These are phyloP conservation scores for Seriola dumerili DNA, from an alignment of 2,113 vertebrate species.

Conservation along the genomic window DNA sequence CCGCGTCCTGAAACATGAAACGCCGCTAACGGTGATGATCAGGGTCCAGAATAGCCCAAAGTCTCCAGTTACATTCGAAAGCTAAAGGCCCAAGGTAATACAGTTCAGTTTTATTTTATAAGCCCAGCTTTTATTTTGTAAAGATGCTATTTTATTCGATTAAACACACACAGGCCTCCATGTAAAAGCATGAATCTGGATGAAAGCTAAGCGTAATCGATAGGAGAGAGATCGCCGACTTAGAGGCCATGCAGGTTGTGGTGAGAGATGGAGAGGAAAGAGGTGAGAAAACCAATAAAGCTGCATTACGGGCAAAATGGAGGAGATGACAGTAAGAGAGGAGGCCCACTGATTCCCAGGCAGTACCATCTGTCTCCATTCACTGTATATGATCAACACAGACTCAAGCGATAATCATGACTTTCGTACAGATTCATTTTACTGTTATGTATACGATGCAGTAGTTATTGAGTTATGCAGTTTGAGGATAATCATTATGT, in stretches of 20 bases:
- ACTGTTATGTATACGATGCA: too few species aligned
- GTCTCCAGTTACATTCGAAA: slow-evolving; percentile 63
- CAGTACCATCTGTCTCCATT: slow-evolving; percentile 4
- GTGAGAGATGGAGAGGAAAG: slow-evolving; percentile 42
- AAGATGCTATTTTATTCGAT: slow-evolving; percentile 61
- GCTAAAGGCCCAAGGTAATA: slow-evolving; percentile 10
- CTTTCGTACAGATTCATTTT: neutral
- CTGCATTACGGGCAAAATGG: slow-evolving; percentile 21
- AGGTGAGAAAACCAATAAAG: slow-evolving; percentile 63
- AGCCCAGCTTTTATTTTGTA: slow-evolving; percentile 58
- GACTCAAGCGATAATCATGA: too few species aligned
- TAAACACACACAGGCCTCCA: slow-evolving; percentile 60
- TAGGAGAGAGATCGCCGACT: slow-evolving; percentile 27
- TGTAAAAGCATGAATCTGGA: slow-evolving; percentile 64
- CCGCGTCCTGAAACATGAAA: slow-evolving; percentile 72
- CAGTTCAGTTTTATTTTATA: slow-evolving; percentile 50
- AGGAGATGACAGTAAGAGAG: neutral
- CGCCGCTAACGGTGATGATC: slow-evolving; percentile 71
- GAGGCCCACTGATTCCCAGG: slow-evolving; percentile 4
- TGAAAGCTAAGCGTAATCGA: slow-evolving; percentile 61
- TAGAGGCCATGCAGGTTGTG: slow-evolving; percentile 52
- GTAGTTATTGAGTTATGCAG: too few species aligned
- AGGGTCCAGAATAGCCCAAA: slow-evolving; percentile 68
- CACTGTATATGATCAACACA: neutral
- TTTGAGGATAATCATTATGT: too few species aligned